These are phyloP conservation scores for Drosophila santomea DNA, from an alignment of 1,140 invertebrate genomes.

Conservation along the genomic window DNA sequence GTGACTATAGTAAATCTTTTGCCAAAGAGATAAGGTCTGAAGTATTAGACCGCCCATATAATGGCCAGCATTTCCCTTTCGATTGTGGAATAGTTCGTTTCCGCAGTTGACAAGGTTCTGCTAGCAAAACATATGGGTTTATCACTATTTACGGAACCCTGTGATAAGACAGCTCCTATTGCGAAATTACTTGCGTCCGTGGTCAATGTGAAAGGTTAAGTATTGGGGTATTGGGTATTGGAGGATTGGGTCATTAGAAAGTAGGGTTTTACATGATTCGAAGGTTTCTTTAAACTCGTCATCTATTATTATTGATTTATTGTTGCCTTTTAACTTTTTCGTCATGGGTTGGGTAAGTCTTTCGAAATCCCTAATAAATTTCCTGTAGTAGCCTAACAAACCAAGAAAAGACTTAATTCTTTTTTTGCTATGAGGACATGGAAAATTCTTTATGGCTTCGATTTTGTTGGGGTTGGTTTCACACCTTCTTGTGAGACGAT, in stretches of 20 bases:
- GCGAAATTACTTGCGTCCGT: constrained; percentile 15
- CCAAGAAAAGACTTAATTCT: too few species aligned
- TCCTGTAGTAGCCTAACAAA: too few species aligned
- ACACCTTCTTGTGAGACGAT: not conserved
- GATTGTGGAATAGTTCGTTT: constrained; percentile 16
- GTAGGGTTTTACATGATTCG: not conserved
- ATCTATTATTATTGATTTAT: too few species aligned
- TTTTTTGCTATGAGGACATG: too few species aligned
- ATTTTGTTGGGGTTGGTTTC: not conserved
- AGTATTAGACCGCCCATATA: not conserved
- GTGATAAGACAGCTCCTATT: not conserved
- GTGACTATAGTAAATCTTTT: constrained; percentile 5
- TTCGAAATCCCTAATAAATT: too few species aligned
- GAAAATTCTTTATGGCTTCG: too few species aligned
- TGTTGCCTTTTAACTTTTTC: too few species aligned
- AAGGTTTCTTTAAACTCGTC: not conserved
- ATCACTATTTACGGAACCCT: not conserved
- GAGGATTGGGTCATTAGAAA: constrained; percentile 6
- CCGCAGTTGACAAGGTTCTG: constrained; percentile 13
- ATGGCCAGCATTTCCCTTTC: constrained; percentile 18
- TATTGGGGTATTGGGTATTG: constrained; percentile 1
- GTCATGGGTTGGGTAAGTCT: too few species aligned
- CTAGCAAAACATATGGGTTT: constrained; percentile 8
- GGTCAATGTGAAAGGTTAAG: constrained; percentile 14
- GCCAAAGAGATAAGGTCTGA: constrained; percentile 16